These are phyloP conservation scores for Vireo altiloquus DNA, from an alignment of 2,113 vertebrate genomes.

Conservation along the genomic window DNA sequence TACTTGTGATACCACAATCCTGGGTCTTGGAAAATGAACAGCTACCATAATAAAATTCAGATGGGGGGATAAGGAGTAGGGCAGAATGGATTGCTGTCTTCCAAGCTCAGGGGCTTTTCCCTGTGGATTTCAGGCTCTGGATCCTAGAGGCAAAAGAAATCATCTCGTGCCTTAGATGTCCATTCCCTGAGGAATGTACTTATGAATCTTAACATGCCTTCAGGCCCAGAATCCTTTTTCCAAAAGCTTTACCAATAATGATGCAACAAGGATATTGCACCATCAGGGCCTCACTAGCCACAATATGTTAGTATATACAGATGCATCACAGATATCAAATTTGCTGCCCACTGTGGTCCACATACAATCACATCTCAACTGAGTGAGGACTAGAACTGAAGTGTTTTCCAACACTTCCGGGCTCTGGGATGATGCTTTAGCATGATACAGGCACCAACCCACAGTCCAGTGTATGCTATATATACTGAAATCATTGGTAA, in stretches of 20 bases:
- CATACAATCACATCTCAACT: background rate
- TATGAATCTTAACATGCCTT: background rate
- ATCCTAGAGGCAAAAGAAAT: background rate
- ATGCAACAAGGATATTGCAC: background rate
- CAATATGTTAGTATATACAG: background rate
- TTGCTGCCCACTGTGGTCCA: background rate
- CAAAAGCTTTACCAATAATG: background rate
- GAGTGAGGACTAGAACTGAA: background rate
- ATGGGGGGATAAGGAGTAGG: background rate
- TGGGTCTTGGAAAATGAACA: background rate
- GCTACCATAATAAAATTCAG: background rate
- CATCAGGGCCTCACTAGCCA: background rate
- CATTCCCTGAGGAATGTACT: background rate
- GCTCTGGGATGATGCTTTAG: background rate
- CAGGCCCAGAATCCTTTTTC: background rate
- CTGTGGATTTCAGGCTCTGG: background rate
- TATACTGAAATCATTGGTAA: background rate
- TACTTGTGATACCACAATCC: background rate
- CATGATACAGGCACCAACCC: background rate
- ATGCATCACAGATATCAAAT: background rate
- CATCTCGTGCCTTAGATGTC: background rate
- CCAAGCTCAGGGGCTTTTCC: background rate
- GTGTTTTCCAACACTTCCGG: background rate
- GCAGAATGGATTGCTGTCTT: background rate
- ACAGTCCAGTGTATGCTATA: background rate